These are phyloP conservation scores for Polyergus mexicanus DNA, from an alignment of 1,140 invertebrate species.

Conservation along the genomic window DNA sequence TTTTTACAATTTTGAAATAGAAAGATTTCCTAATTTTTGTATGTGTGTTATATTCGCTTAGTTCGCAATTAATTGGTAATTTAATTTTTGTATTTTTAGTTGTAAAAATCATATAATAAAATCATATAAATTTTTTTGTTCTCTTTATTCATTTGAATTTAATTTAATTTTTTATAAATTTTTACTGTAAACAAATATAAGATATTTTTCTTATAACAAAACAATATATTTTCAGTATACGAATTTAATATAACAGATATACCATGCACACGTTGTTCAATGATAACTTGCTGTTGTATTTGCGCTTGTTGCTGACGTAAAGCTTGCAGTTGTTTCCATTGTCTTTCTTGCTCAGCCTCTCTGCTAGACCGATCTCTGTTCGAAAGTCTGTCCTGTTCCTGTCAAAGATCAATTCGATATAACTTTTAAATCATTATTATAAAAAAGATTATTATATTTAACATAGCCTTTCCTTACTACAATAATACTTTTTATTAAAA, in stretches of 20 bases:
- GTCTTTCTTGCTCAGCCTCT: constrained; percentile 94
- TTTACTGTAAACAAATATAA: constrained; percentile 7
- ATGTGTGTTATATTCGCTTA: background rate
- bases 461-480: background rate
- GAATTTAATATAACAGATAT: constrained; percentile 63
- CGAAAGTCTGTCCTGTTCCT: constrained; percentile 91
- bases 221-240: background rate
- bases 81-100: background rate
- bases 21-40: too few relatives aligned
- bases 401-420: constrained; percentile 71
- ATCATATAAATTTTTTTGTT: background rate
- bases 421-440: constrained; percentile 24
- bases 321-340: constrained; percentile 95
- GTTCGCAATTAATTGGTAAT: background rate
- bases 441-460: constrained; percentile 75
- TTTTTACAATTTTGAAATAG: background rate
- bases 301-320: constrained; percentile 93
- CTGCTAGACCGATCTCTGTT: constrained; percentile 89
- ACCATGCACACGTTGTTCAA: constrained; percentile 92
- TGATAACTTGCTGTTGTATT: constrained; percentile 93
- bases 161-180: constrained; percentile 1
- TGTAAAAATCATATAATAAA: background rate
- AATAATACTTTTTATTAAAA: constrained; percentile 7
- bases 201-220: background rate
- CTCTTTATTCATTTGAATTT: background rate